phyloP scores from a whole-genome alignment of 2,888 invertebrate genomes.

The Neoaliturus tenellus region DNA sequence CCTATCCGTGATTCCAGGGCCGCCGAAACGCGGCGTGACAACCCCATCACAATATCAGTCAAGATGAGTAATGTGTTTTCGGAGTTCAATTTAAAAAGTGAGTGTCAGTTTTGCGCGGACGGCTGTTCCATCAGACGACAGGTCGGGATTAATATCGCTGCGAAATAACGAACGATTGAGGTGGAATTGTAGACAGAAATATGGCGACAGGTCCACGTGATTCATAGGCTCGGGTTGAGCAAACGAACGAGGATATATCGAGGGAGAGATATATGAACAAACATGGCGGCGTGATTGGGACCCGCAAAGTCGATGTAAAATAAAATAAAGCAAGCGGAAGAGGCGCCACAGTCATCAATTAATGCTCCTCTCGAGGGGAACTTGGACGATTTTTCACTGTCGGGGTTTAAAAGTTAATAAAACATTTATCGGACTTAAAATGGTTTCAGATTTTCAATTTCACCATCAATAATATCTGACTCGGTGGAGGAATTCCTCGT shows the following conservation, averaged over 20 bases:
- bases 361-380: constrained; percentile 33
- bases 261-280: constrained; percentile 7
- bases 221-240: neutral
- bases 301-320: constrained; percentile 18
- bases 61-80: neutral
- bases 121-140: neutral
- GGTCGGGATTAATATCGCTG: neutral
- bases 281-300: constrained; percentile 30
- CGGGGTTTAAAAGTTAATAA: constrained; percentile 53
- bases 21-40: neutral
- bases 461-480: constrained; percentile 51
- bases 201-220: constrained; percentile 41
- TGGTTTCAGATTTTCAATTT: constrained; percentile 54
- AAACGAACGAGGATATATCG: constrained; percentile 17
- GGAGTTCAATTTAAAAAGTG: neutral
- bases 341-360: constrained; percentile 36
- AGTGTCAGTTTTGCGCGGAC: neutral
- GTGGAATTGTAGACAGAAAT: constrained; percentile 50
- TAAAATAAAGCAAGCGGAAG: constrained; percentile 36
- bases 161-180: constrained; percentile 47
- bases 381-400: constrained; percentile 55
- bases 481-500: neutral
- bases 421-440: constrained; percentile 55
- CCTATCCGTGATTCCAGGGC: too few species aligned
- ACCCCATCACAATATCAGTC: neutral